phyloP scores from a whole-genome alignment of 1,140 invertebrate genomes.

The Drosophila tani region DNA sequence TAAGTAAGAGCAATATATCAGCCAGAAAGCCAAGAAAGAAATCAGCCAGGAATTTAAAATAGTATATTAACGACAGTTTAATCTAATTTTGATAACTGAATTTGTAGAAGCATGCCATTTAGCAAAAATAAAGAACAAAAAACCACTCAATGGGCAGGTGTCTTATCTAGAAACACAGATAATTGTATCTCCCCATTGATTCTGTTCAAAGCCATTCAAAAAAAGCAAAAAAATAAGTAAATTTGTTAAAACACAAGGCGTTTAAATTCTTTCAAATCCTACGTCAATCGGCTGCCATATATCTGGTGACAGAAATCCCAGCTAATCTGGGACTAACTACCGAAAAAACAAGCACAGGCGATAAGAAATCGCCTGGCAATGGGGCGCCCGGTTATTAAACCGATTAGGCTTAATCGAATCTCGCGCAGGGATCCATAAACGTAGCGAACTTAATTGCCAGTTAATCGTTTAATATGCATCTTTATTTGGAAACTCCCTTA shows the following conservation, averaged over 20 bases:
- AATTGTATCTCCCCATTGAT: slow-evolving; percentile 1
- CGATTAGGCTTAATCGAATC: slow-evolving; percentile 56
- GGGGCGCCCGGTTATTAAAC: slow-evolving; percentile 35
- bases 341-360: slow-evolving; percentile 3
- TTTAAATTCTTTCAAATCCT: slow-evolving; percentile 2
- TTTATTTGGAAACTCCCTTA: slow-evolving; percentile 19
- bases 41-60: background rate
- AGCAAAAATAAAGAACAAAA: too few species aligned
- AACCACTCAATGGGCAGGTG: background rate
- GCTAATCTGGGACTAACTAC: slow-evolving; percentile 34
- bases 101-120: background rate
- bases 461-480: slow-evolving; percentile 71
- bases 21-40: background rate
- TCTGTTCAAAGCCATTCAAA: background rate
- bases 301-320: slow-evolving; percentile 24
- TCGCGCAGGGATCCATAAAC: slow-evolving; percentile 23
- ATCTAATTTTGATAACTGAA: slow-evolving; percentile 21
- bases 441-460: slow-evolving; percentile 46
- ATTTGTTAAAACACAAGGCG: background rate
- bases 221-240: background rate
- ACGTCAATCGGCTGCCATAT: slow-evolving; percentile 4
- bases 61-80: slow-evolving; percentile 11
- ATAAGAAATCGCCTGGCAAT: slow-evolving; percentile 14
- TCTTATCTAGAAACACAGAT: slow-evolving; percentile 15
- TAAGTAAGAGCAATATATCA: background rate